Evolutionary conservation across 2,113 vertebrate genomes (phyloP).

Genomic region (Dromaius novaehollandiae): DNA sequence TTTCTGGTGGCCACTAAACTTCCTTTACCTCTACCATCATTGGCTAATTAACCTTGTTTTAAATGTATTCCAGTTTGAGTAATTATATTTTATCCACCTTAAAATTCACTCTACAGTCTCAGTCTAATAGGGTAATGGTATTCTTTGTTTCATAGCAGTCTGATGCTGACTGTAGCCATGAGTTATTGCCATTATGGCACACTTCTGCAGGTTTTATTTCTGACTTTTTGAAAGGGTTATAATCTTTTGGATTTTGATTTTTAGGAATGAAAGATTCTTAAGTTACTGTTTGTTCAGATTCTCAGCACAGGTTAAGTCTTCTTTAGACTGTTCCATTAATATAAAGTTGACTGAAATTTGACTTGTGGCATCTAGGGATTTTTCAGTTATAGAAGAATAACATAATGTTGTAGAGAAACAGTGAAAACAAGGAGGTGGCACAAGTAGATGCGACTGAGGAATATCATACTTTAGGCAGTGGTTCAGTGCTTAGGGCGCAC

Average conservation of each 20-base stretch:
- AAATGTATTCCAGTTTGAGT: background rate
- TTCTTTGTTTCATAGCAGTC: background rate
- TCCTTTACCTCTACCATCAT: background rate
- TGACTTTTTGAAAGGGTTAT: background rate
- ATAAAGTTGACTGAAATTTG: background rate
- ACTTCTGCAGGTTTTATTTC: background rate
- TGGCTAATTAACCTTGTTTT: background rate
- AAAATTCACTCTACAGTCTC: background rate
- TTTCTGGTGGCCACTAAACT: background rate
- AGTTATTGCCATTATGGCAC: background rate
- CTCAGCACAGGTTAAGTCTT: background rate
- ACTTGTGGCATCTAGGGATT: background rate
- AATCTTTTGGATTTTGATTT: background rate
- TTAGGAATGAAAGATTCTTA: background rate
- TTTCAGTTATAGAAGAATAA: background rate
- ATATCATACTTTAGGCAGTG: background rate
- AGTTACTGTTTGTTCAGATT: background rate
- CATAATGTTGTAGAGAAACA: background rate
- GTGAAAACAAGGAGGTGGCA: background rate
- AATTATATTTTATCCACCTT: background rate
- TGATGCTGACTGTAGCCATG: background rate
- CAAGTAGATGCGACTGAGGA: rapidly evolving
- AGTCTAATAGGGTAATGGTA: background rate
- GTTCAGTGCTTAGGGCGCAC: background rate
- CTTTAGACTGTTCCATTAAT: background rate